Conservation (phyloP, 2,797 vertebrate species). For the Chrysocyon brachyurus region DNA sequence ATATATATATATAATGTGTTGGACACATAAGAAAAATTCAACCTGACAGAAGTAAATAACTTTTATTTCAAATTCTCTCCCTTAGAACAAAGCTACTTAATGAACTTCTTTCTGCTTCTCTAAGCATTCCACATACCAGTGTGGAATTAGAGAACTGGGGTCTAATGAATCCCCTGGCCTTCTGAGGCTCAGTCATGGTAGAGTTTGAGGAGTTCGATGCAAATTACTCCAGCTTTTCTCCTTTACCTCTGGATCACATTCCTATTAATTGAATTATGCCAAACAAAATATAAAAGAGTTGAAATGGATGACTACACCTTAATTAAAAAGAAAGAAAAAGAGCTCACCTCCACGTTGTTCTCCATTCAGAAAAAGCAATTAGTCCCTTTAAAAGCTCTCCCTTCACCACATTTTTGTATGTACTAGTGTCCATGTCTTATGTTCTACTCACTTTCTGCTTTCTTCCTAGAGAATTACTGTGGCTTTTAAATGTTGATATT, state of each 20-base stretch:
- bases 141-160: background rate
- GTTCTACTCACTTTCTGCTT: background rate
- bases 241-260: background rate
- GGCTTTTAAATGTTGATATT: background rate
- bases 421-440: background rate
- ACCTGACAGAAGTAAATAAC: background rate
- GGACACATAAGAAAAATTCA: background rate
- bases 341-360: background rate
- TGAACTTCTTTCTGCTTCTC: background rate
- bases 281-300: slow-evolving; percentile 37
- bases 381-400: background rate
- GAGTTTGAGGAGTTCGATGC: background rate
- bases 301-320: slow-evolving; percentile 1
- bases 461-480: background rate
- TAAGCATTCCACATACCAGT: background rate
- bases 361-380: slow-evolving; percentile 34
- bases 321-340: background rate
- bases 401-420: background rate
- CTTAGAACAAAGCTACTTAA: background rate
- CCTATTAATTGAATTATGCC: background rate
- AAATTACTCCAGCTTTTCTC: background rate
- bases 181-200: background rate
- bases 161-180: background rate
- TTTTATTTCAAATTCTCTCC: background rate
- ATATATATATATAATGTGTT: background rate